Base-by-base conservation (phyloP, 2,888 invertebrate species). In the Aphidius colemani region DNA sequence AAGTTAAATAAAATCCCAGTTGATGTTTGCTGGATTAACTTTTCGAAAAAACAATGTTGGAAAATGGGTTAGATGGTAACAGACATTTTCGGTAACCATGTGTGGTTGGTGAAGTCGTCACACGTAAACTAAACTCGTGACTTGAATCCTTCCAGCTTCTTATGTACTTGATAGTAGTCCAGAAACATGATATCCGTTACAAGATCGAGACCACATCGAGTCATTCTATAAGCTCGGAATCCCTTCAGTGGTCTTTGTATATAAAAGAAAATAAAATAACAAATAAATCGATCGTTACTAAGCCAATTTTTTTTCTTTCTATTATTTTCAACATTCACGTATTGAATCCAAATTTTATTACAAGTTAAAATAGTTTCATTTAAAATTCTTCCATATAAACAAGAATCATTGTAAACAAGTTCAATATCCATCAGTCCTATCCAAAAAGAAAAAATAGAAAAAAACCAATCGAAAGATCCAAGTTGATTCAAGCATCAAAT, bases 51-150 rank as follows among this genome's bases (percentile, higher is more conserved):
- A 48, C 10, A 45, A 48, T 51, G 48, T 40, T 6, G 18, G 53
- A 49, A 41, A 39, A 39, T 53, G 56, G 41, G 60, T 58, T 53
- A 44, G 49, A 53, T 40, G n/a, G 30, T 43, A 30, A 30, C 7
- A 57, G 41, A 51, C 53, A 30, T 30, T 30, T 30, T 30, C 30
- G 30, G 30, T 30, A 30, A 30, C 30, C 30, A 58, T 59, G 58
- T 62, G 55, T 11, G 46, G 60, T 59, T 53, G 13, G 60, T 61
- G 66, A 51, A 66, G 66, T 53, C 44, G 53, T 53, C 58, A 69
- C 68, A 70, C 66, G 72, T 68, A 69, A 71, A 68, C 63, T 65
- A 59, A 50, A 65, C 67, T 62, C 70, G 70, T 71, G 71, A 72
- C 65, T 56, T 57, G 68, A 73, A 70, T 74, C 18, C 30, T 30